Evolutionary conservation across 2,113 vertebrate species (phyloP), one percentile per base, ranked within the genome.

Genomic region (Cochlearius cochlearius): DNA sequence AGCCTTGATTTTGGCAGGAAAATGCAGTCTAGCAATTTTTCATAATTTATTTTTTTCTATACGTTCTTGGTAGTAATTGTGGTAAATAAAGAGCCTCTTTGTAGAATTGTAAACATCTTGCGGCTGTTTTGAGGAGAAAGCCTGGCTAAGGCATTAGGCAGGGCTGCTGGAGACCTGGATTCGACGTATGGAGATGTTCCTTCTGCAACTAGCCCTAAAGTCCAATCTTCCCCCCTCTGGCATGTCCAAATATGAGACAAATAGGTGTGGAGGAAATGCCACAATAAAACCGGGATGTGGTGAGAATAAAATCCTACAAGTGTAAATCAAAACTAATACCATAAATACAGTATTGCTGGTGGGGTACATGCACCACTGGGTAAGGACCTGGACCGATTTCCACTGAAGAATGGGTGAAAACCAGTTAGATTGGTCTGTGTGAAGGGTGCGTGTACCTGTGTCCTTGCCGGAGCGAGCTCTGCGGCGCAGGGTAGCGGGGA

Each of bases 401-500:
- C 9, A 5, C 3, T 50, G 77, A 73, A 49, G 66, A 55, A 86
- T 30, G 59, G 49, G 39, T 67, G 45, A 10, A 72, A 83, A 39
- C 0, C 18, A 43, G 64, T 41, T 41, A 15, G 32, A 52, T 71
- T 64, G 71, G 68, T 29, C 34, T 17, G 8, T 5, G 11, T 16
- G 49, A 27, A 34, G 30, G 20, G 20, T 6, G 38, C 7, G 58
- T 4, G 58, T 47, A 9, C n/a, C 63, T 2, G 29, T 22, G 45
- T 26, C 30, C n/a, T 63, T 29, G 58, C 56, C 36, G 67, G 92
- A 36, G 9, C 16, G 9, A 10, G 52, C 36, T 55, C 36, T 1
- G 39, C 25, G 69, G 12, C 1, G 2, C 0, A 2, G 34, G 30
- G 3, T 5, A 3, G 3, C 5, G 22, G 4, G 20, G 17, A 6